Percentiles rank a stretch among this genome's conserved stretches.
These are phyloP conservation scores for Thalassophryne amazonica DNA, from an alignment of 2,797 vertebrate genomes.

Conservation along the genomic window DNA sequence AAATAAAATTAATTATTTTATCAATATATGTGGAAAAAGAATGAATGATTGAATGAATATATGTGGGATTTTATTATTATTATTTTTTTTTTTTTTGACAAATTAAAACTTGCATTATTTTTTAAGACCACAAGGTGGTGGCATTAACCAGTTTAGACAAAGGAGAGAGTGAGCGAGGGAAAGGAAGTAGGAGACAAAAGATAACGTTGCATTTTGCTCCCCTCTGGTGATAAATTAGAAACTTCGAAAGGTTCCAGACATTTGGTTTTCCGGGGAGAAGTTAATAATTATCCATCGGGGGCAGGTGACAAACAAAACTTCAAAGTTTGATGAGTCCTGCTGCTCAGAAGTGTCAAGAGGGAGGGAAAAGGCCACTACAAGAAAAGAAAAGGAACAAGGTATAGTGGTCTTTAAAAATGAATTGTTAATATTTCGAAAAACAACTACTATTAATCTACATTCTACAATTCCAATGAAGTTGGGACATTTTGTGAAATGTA, in stretches of 20 bases:
- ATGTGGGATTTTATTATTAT: too few relatives aligned
- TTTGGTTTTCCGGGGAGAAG: conserved; percentile 21
- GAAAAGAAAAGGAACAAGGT: neutral
- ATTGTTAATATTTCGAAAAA: too few relatives aligned
- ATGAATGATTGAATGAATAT: too few relatives aligned
- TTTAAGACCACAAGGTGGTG: conserved; percentile 41
- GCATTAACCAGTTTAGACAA: neutral
- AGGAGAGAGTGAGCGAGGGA: neutral
- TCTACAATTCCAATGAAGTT: too few relatives aligned
- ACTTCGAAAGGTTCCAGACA: conserved; percentile 24
- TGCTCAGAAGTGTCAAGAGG: neutral
- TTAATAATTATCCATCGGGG: neutral
- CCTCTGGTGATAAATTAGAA: conserved; percentile 5
- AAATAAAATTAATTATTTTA: conserved; percentile 23
- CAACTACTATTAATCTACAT: too few relatives aligned
- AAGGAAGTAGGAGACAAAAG: neutral
- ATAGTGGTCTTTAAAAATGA: too few relatives aligned
- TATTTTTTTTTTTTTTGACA: too few relatives aligned
- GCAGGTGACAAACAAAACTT: conserved; percentile 18
- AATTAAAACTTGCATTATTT: too few relatives aligned
- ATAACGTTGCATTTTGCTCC: neutral
- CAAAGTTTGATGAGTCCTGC: conserved; percentile 34
- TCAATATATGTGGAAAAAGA: too few relatives aligned
- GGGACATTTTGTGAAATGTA: too few relatives aligned
- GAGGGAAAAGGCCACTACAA: neutral